These are phyloP conservation scores for Brachypalpus laphriformis DNA, from an alignment of 2,888 invertebrate genomes.

Conservation along the genomic window DNA sequence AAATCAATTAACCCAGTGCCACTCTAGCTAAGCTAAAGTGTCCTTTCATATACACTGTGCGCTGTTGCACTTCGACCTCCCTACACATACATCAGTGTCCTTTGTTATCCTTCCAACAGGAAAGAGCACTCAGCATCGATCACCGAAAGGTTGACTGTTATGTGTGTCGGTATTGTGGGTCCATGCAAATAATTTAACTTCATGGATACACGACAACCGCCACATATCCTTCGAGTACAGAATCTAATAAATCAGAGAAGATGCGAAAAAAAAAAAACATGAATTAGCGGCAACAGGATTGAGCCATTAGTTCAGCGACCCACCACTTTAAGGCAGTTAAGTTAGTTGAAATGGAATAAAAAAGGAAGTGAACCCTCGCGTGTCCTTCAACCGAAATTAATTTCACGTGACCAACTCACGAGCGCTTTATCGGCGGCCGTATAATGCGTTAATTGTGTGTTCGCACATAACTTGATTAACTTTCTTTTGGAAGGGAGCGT, in stretches of 20 bases:
- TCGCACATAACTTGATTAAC: conserved; percentile 47
- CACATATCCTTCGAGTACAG: background rate
- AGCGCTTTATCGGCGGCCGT: conserved; percentile 28
- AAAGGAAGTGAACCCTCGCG: conserved; percentile 2
- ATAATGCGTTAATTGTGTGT: conserved; percentile 50
- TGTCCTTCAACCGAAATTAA: conserved; percentile 16
- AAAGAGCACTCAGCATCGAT: conserved; percentile 64
- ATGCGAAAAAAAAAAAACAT: background rate
- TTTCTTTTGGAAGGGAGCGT: background rate
- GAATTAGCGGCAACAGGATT: background rate
- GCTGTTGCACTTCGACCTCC: conserved; percentile 22
- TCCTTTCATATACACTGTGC: conserved; percentile 14
- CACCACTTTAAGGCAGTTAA: conserved; percentile 5
- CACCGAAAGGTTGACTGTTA: conserved; percentile 19
- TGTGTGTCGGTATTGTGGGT: background rate
- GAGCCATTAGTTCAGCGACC: background rate
- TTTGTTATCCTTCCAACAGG: conserved; percentile 56
- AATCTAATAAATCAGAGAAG: conserved; percentile 12
- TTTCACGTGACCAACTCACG: conserved; percentile 43
- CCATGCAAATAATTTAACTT: background rate
- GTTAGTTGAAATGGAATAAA: background rate
- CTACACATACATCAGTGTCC: background rate
- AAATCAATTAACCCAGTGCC: conserved; percentile 60
- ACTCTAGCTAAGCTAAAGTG: conserved; percentile 30
- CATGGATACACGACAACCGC: background rate